These are phyloP conservation scores for Rhyzopertha dominica DNA, from an alignment of 1,140 invertebrate species.

Conservation along the genomic window DNA sequence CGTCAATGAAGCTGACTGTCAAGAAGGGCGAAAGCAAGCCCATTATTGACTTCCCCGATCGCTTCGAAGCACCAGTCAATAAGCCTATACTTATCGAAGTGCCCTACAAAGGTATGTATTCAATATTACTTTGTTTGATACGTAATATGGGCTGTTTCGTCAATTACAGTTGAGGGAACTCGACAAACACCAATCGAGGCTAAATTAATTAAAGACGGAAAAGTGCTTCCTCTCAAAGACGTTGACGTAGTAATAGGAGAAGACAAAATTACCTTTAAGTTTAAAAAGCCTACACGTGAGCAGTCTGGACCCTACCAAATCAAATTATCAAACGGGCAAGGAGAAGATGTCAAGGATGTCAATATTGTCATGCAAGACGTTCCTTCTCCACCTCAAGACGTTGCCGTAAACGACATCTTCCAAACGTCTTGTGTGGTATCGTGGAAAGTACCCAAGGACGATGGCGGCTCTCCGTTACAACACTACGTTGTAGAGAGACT, in stretches of 20 bases:
- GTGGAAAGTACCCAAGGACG: constrained; percentile 89
- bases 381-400: constrained; percentile 78
- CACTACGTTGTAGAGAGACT: constrained; percentile 95
- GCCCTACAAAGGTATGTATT: constrained; percentile 78
- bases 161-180: constrained; percentile 71
- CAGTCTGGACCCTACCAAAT: constrained; percentile 80
- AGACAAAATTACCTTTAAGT: constrained; percentile 83
- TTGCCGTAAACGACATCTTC: constrained; percentile 89
- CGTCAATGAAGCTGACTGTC: constrained; percentile 74
- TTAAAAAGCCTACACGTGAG: constrained; percentile 81
- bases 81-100: constrained; percentile 79
- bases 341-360: constrained; percentile 79
- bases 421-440: constrained; percentile 85
- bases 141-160: constrained; percentile 15
- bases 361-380: constrained; percentile 86
- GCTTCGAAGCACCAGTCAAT: constrained; percentile 73
- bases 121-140: background rate
- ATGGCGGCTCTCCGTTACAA: constrained; percentile 84
- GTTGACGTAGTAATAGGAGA: constrained; percentile 84
- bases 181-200: constrained; percentile 80
- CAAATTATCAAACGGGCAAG: constrained; percentile 80
- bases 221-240: constrained; percentile 78
- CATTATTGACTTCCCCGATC: constrained; percentile 72
- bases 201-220: constrained; percentile 84
- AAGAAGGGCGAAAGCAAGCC: constrained; percentile 81